Percentiles rank a stretch among this genome's conserved stretches.
Conservation (phyloP, 2,888 invertebrate species). For the Protonemura montana region DNA sequence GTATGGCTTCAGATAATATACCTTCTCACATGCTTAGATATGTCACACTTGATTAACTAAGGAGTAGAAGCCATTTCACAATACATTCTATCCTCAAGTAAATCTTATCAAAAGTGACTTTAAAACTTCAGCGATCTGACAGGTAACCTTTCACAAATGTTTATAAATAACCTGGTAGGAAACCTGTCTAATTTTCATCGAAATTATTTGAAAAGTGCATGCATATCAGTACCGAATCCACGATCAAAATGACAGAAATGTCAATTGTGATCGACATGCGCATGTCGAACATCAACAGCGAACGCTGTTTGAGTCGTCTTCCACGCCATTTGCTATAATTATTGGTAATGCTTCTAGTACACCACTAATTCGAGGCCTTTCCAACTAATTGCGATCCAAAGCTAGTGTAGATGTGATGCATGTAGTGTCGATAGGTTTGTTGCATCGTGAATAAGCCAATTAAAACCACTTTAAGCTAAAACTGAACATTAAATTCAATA, state of each 20-base stretch:
- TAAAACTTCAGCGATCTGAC: neutral
- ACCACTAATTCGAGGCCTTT: neutral
- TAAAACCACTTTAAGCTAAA: constrained; percentile 12
- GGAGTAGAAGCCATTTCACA: neutral
- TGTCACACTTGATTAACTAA: too few species aligned
- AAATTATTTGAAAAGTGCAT: neutral
- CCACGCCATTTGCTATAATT: neutral
- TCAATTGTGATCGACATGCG: neutral
- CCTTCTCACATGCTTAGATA: too few species aligned
- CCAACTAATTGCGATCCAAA: neutral
- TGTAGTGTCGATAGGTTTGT: neutral
- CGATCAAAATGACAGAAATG: neutral
- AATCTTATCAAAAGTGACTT: neutral
- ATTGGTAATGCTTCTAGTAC: neutral
- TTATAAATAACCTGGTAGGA: neutral
- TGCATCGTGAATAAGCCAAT: neutral
- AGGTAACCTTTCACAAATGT: neutral
- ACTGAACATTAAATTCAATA: constrained; percentile 12
- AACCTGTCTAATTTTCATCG: neutral
- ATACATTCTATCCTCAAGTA: neutral
- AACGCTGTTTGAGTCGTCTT: neutral
- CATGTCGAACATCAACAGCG: neutral
- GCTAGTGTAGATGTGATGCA: neutral
- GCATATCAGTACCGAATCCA: neutral
- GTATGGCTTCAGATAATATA: too few species aligned